Base-by-base conservation (phyloP, 2,113 vertebrate species). In the Cyrtonyx montezumae region DNA sequence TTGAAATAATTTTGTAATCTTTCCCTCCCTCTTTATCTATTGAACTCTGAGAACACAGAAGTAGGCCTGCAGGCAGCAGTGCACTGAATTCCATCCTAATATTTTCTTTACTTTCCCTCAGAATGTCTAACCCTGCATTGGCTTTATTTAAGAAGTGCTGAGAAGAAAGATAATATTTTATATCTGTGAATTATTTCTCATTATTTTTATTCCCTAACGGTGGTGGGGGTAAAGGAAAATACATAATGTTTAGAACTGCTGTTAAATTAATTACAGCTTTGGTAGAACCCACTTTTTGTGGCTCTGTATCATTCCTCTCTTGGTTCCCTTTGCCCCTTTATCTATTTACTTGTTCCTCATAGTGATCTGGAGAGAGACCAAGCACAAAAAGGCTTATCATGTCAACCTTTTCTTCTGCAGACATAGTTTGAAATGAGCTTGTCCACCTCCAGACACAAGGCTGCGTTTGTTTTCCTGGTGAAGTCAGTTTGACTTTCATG, bases 381-480 rank as follows among this genome's bases (percentile, higher is more conserved):
- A 70, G 65, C 63, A 45, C 3, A 6, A 83, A 89, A 87, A 92
- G 22, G 70, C 15, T 43, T 40, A 56, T 43, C 43, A 13, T 32
- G 58, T 67, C 63, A 83, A 70, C n/a, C 37, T 88, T 91, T 91
- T 83, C 37, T 91, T 90, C 81, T 74, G 40, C 26, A 91, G 65
- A 46, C 30, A 34, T 30, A 82, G 32, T 83, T 91, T 92, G 68
- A 91, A 92, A 94, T n/a, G 46, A 80, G 46, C 68, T 83, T 92
- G 91, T 94, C 91, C 71, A 94, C 84, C 84, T 92, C 84, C 87
- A 95, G 84, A 92, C 48, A 75, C 37, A 89, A 74, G 43, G 51
- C 43, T 85, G 46, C 51, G 61, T 90, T 87, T 96, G 45, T 87
- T 95, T 92, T 92, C 46, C 51, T n/a, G 48, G 53, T 75, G 77